These are phyloP conservation scores for Drosophila rufa DNA, from an alignment of 1,140 invertebrate genomes.

Conservation along the genomic window DNA sequence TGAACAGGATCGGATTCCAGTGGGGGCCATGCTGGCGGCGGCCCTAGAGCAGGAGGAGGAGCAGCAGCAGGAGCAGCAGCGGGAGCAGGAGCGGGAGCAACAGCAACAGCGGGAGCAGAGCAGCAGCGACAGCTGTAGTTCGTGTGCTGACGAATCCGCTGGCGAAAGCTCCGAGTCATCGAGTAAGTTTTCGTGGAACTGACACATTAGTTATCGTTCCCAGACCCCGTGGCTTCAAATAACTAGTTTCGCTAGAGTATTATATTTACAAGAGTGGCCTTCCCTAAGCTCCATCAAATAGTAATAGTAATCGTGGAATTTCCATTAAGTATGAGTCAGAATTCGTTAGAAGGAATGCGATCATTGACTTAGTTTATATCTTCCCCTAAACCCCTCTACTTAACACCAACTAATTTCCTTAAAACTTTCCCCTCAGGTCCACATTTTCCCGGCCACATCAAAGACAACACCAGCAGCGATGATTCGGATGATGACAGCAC, in stretches of 20 bases:
- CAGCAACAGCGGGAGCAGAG: background rate
- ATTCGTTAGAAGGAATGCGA: too few species aligned
- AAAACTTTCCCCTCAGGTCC: background rate
- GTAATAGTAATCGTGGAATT: too few species aligned
- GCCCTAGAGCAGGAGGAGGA: background rate
- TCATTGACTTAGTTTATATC: too few species aligned
- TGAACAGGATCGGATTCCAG: background rate
- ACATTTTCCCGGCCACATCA: background rate
- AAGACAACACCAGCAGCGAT: conserved; percentile 29
- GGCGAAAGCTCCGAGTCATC: conserved; percentile 26
- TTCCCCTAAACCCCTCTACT: too few species aligned
- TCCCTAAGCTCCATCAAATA: too few species aligned
- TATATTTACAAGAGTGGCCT: too few species aligned
- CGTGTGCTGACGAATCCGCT: conserved; percentile 38
- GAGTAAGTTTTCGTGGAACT: conserved; percentile 7
- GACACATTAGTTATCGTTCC: background rate
- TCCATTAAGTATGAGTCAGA: too few species aligned
- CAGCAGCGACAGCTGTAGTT: conserved; percentile 40
- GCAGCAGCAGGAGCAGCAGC: background rate
- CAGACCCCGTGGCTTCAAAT: too few species aligned
- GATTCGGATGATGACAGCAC: conserved; percentile 51
- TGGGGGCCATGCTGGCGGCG: background rate
- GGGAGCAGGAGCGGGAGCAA: background rate
- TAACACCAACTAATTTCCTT: background rate
- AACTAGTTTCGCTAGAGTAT: too few species aligned